Evolutionary conservation across 2,113 vertebrate genomes (phyloP), one percentile per base, ranked within the genome.

Genomic region (Prionailurus bengalensis): DNA sequence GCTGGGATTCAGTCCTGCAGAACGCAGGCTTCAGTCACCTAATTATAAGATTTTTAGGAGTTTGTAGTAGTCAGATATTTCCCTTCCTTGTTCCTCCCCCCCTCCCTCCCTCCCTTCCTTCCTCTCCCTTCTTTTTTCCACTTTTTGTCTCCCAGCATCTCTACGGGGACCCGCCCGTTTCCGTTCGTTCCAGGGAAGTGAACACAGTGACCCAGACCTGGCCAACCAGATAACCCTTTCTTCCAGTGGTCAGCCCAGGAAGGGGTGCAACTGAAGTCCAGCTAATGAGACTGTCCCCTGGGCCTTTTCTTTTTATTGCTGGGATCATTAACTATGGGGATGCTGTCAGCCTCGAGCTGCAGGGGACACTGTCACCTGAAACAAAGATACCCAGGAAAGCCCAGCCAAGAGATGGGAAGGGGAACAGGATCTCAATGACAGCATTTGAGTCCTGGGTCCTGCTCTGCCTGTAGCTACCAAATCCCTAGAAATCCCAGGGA

Each of bases 401-500:
- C 36, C 45, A 78, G 15, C 33, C 36, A 13, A 68, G 45, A 92
- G 33, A 17, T 17, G 25, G 42, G 36, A 21, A 87, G 81, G 15
- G 61, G n/a, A 73, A 66, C 0, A 2, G 48, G 7, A 7, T 31
- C 55, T 29, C 14, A 0, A 0, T 7, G 25, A 31, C 0, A n/a
- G 5, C 14, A 7, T 25, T 17, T 29, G 29, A 16, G 29, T 12
- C 14, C 48, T 51, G 1, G 8, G 9, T 29, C 85, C 39, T 29
- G 0, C 31, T 61, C 33, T 45, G 16, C 33, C 51, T 25, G 66
- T 48, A 74, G 19, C 53, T 3, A 2, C 1, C 9, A 31, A 61
- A 51, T 63, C 36, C 70, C 58, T 31, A 71, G 53, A 89, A 25
- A 23, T 4, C 58, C 31, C 58, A 27, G 45, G 61, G 48, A 80